Evolutionary conservation across 2,888 invertebrate species (phyloP).

Genomic region (Octodonta nipae): DNA sequence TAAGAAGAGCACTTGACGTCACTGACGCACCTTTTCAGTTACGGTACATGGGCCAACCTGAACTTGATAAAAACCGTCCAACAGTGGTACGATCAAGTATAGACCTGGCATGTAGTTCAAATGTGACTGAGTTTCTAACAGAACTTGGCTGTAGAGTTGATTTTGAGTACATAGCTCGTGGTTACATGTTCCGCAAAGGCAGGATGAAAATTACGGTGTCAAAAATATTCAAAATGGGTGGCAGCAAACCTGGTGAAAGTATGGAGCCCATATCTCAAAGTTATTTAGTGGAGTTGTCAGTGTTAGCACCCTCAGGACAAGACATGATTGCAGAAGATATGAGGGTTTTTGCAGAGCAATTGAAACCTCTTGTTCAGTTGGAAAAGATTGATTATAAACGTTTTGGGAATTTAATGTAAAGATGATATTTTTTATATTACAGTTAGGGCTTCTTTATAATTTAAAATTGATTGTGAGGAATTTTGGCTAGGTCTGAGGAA

Average conservation of each 20-base stretch:
- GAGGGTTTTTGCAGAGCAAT: constrained; percentile 85
- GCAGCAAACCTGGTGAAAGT: constrained; percentile 50
- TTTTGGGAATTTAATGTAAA: constrained; percentile 30
- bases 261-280: constrained; percentile 81
- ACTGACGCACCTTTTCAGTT: constrained; percentile 79
- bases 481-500: too few relatives aligned
- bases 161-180: constrained; percentile 86
- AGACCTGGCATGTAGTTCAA: constrained; percentile 82
- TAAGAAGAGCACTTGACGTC: constrained; percentile 70
- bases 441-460: too few relatives aligned
- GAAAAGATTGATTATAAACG: constrained; percentile 87
- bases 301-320: constrained; percentile 79
- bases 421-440: too few relatives aligned
- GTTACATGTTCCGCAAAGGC: constrained; percentile 89
- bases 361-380: constrained; percentile 78
- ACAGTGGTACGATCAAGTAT: constrained; percentile 84
- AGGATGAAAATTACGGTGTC: constrained; percentile 94
- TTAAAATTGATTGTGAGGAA: too few relatives aligned
- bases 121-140: constrained; percentile 79
- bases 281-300: constrained; percentile 84
- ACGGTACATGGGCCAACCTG: constrained; percentile 82
- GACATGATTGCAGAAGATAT: constrained; percentile 93
- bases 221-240: constrained; percentile 69
- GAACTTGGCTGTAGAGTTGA: constrained; percentile 85
- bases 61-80: constrained; percentile 74